phyloP scores from a whole-genome alignment of 2,797 vertebrate species.

The Argya squamiceps region DNA sequence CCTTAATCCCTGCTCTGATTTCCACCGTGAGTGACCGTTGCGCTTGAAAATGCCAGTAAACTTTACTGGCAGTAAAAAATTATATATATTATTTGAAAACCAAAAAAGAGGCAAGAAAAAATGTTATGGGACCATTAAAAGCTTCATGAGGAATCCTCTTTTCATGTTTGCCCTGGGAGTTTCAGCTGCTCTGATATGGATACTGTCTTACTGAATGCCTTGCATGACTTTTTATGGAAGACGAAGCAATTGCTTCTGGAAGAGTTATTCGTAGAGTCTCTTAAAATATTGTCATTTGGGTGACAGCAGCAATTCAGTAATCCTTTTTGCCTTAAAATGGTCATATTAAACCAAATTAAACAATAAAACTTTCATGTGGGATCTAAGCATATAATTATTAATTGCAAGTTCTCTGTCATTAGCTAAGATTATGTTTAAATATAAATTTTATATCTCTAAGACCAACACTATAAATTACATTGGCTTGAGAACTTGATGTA shows the following conservation, averaged over 20 bases:
- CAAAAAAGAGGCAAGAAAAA: constrained; percentile 27
- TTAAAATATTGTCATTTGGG: constrained; percentile 30
- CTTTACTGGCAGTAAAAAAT: constrained; percentile 15
- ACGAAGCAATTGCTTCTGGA: constrained; percentile 39
- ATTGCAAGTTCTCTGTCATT: background rate
- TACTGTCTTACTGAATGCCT: background rate
- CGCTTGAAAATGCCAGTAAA: constrained; percentile 20
- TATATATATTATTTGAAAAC: background rate
- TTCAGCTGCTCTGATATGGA: constrained; percentile 1
- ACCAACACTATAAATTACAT: background rate
- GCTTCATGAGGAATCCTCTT: background rate
- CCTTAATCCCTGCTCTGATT: constrained; percentile 25
- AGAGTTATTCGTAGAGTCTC: constrained; percentile 9
- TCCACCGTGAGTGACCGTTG: background rate
- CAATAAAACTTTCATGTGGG: background rate
- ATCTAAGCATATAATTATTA: background rate
- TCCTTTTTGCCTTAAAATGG: constrained; percentile 13
- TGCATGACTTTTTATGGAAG: constrained; percentile 34
- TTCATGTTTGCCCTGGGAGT: constrained; percentile 24
- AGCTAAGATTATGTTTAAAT: background rate
- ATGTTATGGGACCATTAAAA: background rate
- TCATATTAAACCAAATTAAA: background rate
- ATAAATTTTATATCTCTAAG: background rate
- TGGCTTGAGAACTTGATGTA: background rate
- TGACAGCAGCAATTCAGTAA: background rate